These are phyloP conservation scores for Holotrichia oblita DNA, from an alignment of 1,140 invertebrate genomes.

Conservation along the genomic window DNA sequence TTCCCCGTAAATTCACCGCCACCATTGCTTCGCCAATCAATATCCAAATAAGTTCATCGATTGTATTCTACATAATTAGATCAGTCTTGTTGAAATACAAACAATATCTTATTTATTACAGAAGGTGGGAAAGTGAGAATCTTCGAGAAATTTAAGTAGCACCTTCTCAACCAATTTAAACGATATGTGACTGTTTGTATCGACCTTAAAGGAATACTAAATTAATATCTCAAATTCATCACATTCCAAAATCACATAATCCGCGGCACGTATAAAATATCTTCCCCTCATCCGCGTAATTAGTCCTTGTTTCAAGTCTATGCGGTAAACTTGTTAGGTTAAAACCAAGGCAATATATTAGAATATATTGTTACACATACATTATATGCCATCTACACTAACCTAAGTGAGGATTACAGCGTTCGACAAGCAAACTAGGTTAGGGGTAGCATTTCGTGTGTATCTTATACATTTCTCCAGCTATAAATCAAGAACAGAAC, in stretches of 20 bases:
- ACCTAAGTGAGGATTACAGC: not conserved
- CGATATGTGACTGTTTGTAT: not conserved
- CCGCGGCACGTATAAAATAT: not conserved
- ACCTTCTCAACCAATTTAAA: not conserved
- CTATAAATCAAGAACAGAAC: not conserved
- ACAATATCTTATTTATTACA: too few species aligned
- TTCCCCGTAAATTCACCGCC: too few species aligned
- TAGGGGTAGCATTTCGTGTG: not conserved
- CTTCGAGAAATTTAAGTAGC: too few species aligned
- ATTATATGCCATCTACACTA: not conserved
- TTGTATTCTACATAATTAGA: too few species aligned
- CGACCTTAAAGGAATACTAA: too few species aligned
- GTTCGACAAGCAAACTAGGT: not conserved
- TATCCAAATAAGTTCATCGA: too few species aligned
- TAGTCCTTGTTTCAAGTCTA: not conserved
- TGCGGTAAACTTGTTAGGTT: not conserved
- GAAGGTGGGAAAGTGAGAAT: too few species aligned
- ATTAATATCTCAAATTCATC: not conserved
- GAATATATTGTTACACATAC: not conserved
- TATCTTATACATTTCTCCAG: not conserved
- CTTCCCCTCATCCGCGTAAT: not conserved
- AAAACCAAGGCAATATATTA: slow-evolving; percentile 4
- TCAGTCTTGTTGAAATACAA: too few species aligned
- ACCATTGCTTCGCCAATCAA: too few species aligned
- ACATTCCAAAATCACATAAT: not conserved